Conservation (phyloP, 2,113 vertebrate species). For the Pomatostomus ruficeps region DNA sequence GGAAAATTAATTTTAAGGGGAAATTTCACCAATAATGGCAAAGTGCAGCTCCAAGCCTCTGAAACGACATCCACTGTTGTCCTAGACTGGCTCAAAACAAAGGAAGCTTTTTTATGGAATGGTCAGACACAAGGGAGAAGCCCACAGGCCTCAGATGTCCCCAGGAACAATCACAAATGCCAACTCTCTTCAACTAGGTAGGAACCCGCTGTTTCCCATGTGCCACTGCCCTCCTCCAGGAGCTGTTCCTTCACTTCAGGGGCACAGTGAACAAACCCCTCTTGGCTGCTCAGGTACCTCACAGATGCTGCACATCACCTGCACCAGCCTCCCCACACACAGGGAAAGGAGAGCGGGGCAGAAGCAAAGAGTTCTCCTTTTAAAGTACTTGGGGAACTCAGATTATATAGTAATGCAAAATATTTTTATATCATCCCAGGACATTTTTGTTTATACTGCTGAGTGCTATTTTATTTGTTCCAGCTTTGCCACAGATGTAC, state of each 20-base stretch:
- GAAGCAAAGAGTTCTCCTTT: background rate
- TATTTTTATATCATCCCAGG: conserved; percentile 10
- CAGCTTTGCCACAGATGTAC: conserved; percentile 7
- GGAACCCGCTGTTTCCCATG: background rate
- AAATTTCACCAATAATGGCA: background rate
- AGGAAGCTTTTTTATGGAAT: background rate
- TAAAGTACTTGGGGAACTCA: background rate
- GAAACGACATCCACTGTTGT: background rate
- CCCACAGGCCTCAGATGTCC: rapidly evolving
- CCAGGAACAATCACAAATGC: background rate
- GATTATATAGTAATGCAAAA: background rate
- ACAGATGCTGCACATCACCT: background rate
- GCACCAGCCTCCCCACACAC: background rate
- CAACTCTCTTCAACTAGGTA: background rate
- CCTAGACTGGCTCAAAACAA: background rate
- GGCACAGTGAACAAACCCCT: background rate
- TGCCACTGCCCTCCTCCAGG: background rate
- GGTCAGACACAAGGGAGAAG: background rate
- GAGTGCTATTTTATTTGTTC: conserved; percentile 7
- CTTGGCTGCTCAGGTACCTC: background rate
- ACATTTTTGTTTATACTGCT: background rate
- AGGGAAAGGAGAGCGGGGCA: background rate
- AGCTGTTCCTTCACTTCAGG: background rate
- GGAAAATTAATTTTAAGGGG: background rate
- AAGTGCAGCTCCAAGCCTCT: background rate